Evolutionary conservation across 2,888 invertebrate genomes (phyloP), one percentile per base, ranked within the genome.

Genomic region (Drosophila mimetica): DNA sequence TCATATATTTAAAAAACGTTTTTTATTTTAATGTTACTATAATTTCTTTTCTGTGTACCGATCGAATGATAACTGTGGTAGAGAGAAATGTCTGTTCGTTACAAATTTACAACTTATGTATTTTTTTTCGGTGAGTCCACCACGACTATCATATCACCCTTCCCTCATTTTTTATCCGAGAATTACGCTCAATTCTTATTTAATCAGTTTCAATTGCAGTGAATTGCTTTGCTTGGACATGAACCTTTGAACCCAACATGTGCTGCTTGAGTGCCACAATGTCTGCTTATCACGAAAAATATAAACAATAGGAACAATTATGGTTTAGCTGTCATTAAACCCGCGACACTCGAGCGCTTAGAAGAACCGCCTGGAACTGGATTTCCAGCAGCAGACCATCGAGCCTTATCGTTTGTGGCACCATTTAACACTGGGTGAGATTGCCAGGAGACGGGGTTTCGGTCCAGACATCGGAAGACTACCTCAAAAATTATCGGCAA

Each of bases 11-110:
- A n/a, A n/a, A n/a, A n/a, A n/a, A n/a, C n/a, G n/a, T n/a, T n/a
- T n/a, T n/a, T n/a, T n/a, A n/a, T n/a, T n/a, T n/a, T n/a, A n/a
- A n/a, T n/a, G n/a, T n/a, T n/a, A n/a, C n/a, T n/a, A n/a, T n/a
- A n/a, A n/a, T n/a, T n/a, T n/a, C n/a, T 25, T 44, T 14, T 16
- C 59, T 77, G 79, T 63, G 83, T 65, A 74, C 46, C 20, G 79
- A 86, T 83, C 84, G 64, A 71, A 72, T 71, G 83, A 88, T 84
- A 79, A 52, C 28, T 37, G 73, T 79, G 67, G 22, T 18, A 5
- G 34, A 22, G 46, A 34, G 20, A 54, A 20, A 54, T 37, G n/a
- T 16, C 2, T 25, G 44, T 44, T n/a, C 36, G 34, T 16, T 20
- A 34, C 55, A 54, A 66, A 69, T 61, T 67, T 50, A 69, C 51